Conservation (phyloP, 2,797 vertebrate genomes). For the Columba guinea region DNA sequence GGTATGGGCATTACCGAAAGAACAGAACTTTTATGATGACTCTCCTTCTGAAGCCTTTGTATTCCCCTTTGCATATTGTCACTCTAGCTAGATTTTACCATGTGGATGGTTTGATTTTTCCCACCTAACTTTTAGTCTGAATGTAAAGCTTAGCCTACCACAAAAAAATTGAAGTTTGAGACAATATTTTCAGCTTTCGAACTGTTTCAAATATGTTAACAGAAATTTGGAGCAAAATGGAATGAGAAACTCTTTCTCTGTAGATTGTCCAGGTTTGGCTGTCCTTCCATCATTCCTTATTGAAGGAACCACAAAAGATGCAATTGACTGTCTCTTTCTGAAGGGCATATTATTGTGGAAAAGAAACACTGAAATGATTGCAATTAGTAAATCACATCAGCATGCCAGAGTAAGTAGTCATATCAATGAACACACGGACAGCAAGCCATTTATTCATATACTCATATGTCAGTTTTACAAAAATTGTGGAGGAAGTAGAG, state of each 20-base stretch:
- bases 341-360: not conserved
- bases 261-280: not conserved
- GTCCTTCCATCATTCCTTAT: not conserved
- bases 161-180: not conserved
- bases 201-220: not conserved
- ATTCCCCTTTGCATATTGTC: not conserved
- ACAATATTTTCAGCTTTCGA: not conserved
- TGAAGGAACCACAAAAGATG: not conserved
- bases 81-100: not conserved
- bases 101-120: not conserved
- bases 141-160: not conserved
- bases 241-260: not conserved
- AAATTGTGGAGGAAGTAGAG: not conserved
- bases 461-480: not conserved
- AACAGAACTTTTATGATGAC: not conserved
- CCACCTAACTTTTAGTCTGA: accelerated
- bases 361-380: not conserved
- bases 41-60: not conserved
- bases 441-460: not conserved
- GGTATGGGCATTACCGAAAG: not conserved
- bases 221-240: not conserved
- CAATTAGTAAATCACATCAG: conserved; percentile 20
- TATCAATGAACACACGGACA: not conserved
- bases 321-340: not conserved
- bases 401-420: not conserved